Percentiles rank a stretch among this genome's conserved stretches.
Conservation (phyloP, 2,797 vertebrate genomes). For the Tokudaia tokunoshimensis region DNA sequence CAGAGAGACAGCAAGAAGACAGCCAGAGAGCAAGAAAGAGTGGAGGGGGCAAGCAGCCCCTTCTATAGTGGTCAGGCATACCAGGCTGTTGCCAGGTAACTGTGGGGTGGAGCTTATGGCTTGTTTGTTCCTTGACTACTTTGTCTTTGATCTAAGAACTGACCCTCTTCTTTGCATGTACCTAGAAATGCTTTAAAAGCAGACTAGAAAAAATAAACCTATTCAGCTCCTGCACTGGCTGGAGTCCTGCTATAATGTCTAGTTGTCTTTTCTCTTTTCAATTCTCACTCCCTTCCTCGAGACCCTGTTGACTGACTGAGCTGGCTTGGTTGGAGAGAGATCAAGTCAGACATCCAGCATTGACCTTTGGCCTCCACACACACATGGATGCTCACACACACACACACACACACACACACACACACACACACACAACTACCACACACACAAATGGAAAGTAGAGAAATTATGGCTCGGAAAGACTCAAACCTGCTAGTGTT, state of each 20-base stretch:
- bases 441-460: background rate
- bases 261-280: background rate
- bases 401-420: background rate
- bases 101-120: too few relatives aligned
- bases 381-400: background rate
- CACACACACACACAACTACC: background rate
- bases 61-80: too few relatives aligned
- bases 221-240: background rate
- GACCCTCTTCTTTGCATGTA: background rate
- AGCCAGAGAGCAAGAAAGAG: too few relatives aligned
- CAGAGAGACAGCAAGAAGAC: too few relatives aligned
- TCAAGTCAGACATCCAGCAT: background rate
- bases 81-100: too few relatives aligned
- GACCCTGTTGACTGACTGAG: background rate
- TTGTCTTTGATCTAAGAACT: background rate
- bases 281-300: background rate
- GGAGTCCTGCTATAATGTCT: background rate
- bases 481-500: background rate
- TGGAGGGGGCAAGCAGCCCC: too few relatives aligned
- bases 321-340: background rate
- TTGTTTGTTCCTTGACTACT: too few relatives aligned
- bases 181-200: background rate
- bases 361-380: background rate
- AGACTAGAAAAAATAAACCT: background rate
- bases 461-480: conserved; percentile 22